A percentile compares a stretch with the other conserved stretches of the same genome.
phyloP scores from a whole-genome alignment of 2,797 vertebrate genomes.

The Silurus lanzhouensis region DNA sequence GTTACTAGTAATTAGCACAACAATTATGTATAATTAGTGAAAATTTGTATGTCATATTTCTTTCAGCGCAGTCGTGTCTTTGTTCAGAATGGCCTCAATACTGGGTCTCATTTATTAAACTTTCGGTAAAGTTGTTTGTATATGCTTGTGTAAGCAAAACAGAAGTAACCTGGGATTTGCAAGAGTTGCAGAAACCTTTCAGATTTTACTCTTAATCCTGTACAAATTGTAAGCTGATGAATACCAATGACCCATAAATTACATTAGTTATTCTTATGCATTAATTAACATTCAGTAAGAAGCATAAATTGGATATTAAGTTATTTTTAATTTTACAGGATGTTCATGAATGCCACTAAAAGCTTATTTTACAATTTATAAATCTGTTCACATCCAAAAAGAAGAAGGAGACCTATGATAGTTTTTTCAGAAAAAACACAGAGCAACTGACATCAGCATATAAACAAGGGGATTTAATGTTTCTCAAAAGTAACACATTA shows the following conservation, averaged over 20 bases:
- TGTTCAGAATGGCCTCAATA: not conserved
- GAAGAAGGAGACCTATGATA: not conserved
- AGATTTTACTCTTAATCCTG: not conserved
- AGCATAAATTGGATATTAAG: too few species aligned
- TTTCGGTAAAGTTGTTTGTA: not conserved
- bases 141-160: not conserved
- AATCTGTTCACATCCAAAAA: not conserved
- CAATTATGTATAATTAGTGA: not conserved
- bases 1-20: not conserved
- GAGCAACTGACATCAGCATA: not conserved
- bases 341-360: too few species aligned
- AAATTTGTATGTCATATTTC: not conserved
- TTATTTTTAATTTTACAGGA: too few species aligned
- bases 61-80: not conserved
- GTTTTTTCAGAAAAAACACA: too few species aligned
- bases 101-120: not conserved
- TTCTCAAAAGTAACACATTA: not conserved
- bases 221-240: not conserved
- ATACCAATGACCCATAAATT: not conserved
- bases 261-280: not conserved
- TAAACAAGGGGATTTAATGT: not conserved
- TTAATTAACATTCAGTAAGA: not conserved
- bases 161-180: not conserved
- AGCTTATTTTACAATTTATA: not conserved
- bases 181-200: not conserved